Percentiles rank a stretch among this genome's conserved stretches.
Evolutionary conservation across 2,113 vertebrate species (phyloP).

Genomic region (Gobius niger): DNA sequence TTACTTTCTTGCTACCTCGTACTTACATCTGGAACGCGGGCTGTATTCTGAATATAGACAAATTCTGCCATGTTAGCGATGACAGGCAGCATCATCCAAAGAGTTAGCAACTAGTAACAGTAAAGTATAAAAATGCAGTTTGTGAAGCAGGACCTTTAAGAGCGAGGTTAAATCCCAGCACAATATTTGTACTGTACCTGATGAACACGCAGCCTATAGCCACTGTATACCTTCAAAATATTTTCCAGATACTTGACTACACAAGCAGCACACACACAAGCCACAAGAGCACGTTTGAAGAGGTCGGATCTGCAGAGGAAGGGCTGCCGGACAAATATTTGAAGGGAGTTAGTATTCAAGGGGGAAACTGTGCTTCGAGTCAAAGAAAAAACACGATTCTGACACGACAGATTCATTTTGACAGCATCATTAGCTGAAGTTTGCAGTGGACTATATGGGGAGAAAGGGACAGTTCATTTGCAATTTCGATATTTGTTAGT

Average conservation of each 20-base stretch:
- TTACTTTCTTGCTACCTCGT: no score
- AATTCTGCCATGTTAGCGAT: not conserved
- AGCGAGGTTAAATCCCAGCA: slow-evolving; percentile 26
- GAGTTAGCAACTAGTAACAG: not conserved
- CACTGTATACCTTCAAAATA: slow-evolving; percentile 66
- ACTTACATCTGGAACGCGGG: no score
- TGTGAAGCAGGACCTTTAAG: slow-evolving; percentile 17
- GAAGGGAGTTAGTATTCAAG: slow-evolving; percentile 55
- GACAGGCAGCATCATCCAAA: no score
- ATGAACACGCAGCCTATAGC: slow-evolving; percentile 48
- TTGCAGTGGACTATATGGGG: not conserved
- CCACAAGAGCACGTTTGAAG: slow-evolving; percentile 42
- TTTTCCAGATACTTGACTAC: slow-evolving; percentile 53
- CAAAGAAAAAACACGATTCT: slow-evolving; percentile 33
- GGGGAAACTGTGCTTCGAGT: slow-evolving; percentile 61
- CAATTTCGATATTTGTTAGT: no score
- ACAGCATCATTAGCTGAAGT: slow-evolving; percentile 31
- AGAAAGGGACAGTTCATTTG: no score
- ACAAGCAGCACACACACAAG: slow-evolving; percentile 59
- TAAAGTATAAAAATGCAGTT: not conserved
- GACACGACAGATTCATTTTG: not conserved
- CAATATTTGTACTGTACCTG: slow-evolving; percentile 48
- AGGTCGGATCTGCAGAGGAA: slow-evolving; percentile 43
- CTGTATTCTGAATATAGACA: no score
- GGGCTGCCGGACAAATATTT: slow-evolving; percentile 60